Conservation (phyloP, 2,888 invertebrate genomes). For the Polyommatus icarus region DNA sequence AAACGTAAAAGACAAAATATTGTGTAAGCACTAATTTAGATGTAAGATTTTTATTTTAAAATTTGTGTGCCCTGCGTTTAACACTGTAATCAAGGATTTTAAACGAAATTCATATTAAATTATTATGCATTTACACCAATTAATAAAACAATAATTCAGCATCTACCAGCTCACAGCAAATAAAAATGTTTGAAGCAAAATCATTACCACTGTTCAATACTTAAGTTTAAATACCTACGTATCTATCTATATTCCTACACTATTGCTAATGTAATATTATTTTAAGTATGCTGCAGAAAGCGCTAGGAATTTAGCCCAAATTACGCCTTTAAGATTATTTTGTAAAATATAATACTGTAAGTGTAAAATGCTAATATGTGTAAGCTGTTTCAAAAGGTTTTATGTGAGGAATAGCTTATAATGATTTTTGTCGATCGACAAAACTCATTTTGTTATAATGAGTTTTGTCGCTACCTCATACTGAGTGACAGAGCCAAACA, state of each 20-base stretch:
- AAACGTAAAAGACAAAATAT: not conserved
- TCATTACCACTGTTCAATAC: not conserved
- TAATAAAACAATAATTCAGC: not conserved
- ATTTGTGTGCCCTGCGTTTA: not conserved
- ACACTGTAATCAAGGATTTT: not conserved
- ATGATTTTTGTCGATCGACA: too few relatives aligned
- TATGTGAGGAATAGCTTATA: too few relatives aligned
- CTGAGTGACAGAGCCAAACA: too few relatives aligned
- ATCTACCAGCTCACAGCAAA: not conserved
- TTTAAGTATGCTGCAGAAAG: not conserved
- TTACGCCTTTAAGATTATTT: not conserved
- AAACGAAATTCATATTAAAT: not conserved
- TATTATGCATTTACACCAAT: not conserved
- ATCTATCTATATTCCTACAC: not conserved
- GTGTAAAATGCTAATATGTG: not conserved
- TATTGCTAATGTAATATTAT: not conserved
- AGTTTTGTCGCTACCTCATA: too few relatives aligned
- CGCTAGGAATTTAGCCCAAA: not conserved
- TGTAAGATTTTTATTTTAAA: not conserved
- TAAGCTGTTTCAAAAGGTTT: too few relatives aligned
- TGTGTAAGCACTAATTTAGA: conserved; percentile 1
- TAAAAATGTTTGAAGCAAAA: not conserved
- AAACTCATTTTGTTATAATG: too few relatives aligned
- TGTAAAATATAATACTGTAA: not conserved
- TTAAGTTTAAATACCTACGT: not conserved